Evolutionary conservation across 1,140 invertebrate species (phyloP).

Genomic region (Thaumetopoea pityocampa): DNA sequence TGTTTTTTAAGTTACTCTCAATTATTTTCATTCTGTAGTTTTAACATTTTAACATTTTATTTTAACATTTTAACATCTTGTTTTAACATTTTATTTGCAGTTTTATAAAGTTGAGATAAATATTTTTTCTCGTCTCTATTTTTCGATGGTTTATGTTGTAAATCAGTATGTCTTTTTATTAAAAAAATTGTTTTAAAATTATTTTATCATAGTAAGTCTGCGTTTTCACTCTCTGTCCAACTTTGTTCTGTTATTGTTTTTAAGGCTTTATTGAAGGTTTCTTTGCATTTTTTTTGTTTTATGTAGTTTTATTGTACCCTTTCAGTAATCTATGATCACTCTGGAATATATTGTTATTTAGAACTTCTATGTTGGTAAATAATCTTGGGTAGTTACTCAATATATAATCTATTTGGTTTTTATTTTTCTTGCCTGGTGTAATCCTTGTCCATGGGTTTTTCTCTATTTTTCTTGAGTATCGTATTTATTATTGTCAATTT

Average conservation of each 20-base stretch:
- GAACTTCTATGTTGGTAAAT: constrained; percentile 25
- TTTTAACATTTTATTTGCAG: constrained; percentile 23
- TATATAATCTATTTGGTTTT: constrained; percentile 30
- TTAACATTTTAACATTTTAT: no score
- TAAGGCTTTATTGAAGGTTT: neutral
- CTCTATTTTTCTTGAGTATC: constrained; percentile 27
- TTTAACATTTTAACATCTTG: no score
- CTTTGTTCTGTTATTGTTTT: constrained; percentile 19
- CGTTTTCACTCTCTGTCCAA: no score
- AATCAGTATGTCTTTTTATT: constrained; percentile 13
- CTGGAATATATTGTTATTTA: constrained; percentile 19
- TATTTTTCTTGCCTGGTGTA: constrained; percentile 20
- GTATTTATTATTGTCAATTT: constrained; percentile 28
- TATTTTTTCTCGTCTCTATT: constrained; percentile 22
- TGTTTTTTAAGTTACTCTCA: constrained; percentile 11
- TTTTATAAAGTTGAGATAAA: constrained; percentile 22
- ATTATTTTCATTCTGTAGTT: constrained; percentile 23
- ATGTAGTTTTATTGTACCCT: constrained; percentile 18
- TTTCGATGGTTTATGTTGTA: constrained; percentile 18
- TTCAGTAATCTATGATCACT: constrained; percentile 27
- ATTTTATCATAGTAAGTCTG: no score
- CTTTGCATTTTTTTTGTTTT: constrained; percentile 17
- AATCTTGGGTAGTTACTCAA: constrained; percentile 16
- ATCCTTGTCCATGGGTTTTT: constrained; percentile 31
- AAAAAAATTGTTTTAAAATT: constrained; percentile 16